These are phyloP conservation scores for Cherax destructor DNA, from an alignment of 1,140 invertebrate species.

Conservation along the genomic window DNA sequence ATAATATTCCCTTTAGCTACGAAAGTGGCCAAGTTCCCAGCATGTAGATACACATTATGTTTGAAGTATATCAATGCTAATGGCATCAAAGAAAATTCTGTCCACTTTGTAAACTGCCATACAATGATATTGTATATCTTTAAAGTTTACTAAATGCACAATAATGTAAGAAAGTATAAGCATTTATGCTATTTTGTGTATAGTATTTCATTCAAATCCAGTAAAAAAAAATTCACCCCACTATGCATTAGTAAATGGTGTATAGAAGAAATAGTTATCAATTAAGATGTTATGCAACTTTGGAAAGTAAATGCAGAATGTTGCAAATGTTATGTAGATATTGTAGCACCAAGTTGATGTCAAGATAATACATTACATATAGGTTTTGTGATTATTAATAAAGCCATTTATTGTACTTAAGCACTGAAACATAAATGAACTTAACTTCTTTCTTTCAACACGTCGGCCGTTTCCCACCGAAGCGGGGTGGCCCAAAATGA, in stretches of 20 bases:
- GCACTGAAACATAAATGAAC: background rate
- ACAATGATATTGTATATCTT: background rate
- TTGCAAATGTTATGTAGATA: background rate
- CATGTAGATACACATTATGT: background rate
- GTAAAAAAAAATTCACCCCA: background rate
- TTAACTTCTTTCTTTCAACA: too few relatives aligned
- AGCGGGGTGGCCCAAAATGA: too few relatives aligned
- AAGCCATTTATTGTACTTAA: background rate
- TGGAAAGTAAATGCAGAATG: background rate
- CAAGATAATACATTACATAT: background rate
- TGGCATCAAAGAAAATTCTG: background rate
- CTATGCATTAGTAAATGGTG: background rate
- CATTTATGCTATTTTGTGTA: background rate
- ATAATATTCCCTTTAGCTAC: background rate
- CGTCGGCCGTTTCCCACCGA: too few relatives aligned
- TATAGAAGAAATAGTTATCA: background rate
- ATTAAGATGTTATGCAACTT: background rate
- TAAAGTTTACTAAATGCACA: background rate
- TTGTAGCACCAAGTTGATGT: background rate
- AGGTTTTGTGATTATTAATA: background rate
- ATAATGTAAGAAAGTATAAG: background rate
- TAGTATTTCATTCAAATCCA: background rate
- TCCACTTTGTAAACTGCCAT: background rate
- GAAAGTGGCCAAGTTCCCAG: background rate
- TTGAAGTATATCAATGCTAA: background rate